These are phyloP conservation scores for Margaritifera margaritifera DNA, from an alignment of 2,888 invertebrate species.

Conservation along the genomic window DNA sequence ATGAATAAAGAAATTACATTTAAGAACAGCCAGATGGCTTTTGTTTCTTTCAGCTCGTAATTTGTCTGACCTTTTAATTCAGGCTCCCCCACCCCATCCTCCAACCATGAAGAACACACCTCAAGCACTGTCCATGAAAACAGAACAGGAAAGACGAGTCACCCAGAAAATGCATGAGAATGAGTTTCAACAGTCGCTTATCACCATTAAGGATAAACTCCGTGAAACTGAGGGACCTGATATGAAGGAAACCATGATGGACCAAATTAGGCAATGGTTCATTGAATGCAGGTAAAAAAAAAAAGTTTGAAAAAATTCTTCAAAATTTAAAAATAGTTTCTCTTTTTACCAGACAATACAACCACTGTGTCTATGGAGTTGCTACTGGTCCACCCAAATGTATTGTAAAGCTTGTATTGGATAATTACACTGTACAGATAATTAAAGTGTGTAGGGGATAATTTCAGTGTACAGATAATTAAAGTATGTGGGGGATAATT, in stretches of 20 bases:
- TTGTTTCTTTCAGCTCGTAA: no score
- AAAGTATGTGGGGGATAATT: no score
- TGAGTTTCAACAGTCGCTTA: constrained; percentile 82
- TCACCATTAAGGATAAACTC: constrained; percentile 77
- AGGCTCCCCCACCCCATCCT: constrained; percentile 59
- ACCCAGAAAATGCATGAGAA: constrained; percentile 81
- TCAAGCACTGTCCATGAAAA: constrained; percentile 60
- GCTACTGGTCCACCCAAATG: no score
- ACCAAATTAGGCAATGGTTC: constrained; percentile 91
- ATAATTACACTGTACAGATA: no score
- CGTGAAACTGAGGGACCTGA: constrained; percentile 82
- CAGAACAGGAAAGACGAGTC: constrained; percentile 75
- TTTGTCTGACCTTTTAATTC: constrained; percentile 1
- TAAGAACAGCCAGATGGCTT: no score
- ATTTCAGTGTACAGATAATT: no score
- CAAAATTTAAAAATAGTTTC: background rate
- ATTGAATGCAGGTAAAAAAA: constrained; percentile 80
- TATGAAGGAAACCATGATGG: constrained; percentile 89
- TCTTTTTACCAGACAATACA: background rate
- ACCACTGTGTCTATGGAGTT: background rate
- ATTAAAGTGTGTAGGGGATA: no score
- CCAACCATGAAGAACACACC: constrained; percentile 64
- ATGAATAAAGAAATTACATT: no score
- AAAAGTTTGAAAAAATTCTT: background rate
- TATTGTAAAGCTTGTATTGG: no score